Conservation (phyloP, 1,140 invertebrate species). For the Hyphantria cunea region DNA sequence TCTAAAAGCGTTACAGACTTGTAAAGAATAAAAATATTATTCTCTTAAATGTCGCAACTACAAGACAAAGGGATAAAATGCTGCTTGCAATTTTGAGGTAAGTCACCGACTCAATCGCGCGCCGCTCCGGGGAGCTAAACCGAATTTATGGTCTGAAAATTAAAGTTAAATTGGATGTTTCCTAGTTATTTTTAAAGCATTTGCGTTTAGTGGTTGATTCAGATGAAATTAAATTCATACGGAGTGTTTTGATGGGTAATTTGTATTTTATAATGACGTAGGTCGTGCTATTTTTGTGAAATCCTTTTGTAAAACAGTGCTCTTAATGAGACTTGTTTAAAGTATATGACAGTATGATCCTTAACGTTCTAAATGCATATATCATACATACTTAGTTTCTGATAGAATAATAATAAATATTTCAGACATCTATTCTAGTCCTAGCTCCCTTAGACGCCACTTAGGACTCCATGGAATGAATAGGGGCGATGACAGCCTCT, state of each 20-base stretch:
- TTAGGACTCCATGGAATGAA: too few relatives aligned
- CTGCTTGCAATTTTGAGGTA: conserved; percentile 68
- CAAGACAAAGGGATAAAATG: conserved; percentile 77
- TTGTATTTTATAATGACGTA: neutral
- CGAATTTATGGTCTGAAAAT: conserved; percentile 78
- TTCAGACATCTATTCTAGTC: too few relatives aligned
- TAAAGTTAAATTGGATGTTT: conserved; percentile 78
- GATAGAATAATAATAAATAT: too few relatives aligned
- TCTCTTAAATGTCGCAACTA: conserved; percentile 66
- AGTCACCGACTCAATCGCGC: conserved; percentile 63
- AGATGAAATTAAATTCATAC: conserved; percentile 6
- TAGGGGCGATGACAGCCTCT: too few relatives aligned
- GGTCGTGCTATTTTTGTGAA: neutral
- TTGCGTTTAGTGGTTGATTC: conserved; percentile 45
- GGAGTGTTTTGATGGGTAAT: neutral
- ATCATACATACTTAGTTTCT: too few relatives aligned
- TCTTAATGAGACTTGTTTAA: too few relatives aligned
- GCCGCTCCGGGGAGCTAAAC: conserved; percentile 72
- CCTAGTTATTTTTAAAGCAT: conserved; percentile 69
- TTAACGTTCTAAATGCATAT: too few relatives aligned
- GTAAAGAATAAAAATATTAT: conserved; percentile 58
- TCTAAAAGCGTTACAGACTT: conserved; percentile 53
- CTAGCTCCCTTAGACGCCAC: too few relatives aligned
- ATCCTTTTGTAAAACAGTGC: too few relatives aligned
- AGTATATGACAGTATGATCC: too few relatives aligned